These are phyloP conservation scores for Lepidotrigona ventralis DNA, from an alignment of 1,140 invertebrate genomes.

Conservation along the genomic window DNA sequence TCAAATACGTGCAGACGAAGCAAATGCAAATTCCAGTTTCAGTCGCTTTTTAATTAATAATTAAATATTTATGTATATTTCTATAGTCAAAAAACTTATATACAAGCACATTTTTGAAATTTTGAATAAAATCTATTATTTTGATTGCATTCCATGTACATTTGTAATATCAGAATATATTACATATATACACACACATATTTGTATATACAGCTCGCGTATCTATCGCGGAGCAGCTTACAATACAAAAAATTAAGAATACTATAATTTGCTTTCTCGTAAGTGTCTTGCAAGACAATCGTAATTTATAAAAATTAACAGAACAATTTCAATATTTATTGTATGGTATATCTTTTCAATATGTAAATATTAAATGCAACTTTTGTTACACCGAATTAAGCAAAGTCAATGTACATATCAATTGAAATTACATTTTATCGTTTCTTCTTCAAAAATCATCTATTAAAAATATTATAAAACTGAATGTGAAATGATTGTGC, in stretches of 20 bases:
- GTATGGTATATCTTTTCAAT: constrained; percentile 7
- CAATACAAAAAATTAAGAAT: background rate
- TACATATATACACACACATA: background rate
- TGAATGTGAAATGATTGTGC: constrained; percentile 9
- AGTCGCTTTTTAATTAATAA: background rate
- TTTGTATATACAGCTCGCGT: background rate
- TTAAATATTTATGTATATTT: background rate
- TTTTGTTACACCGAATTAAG: constrained; percentile 31
- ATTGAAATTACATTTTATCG: constrained; percentile 13
- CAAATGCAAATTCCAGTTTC: constrained; percentile 9
- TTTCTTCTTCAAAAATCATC: background rate
- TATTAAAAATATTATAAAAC: constrained; percentile 33
- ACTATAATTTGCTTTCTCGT: background rate
- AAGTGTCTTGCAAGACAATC: background rate
- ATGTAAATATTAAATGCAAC: constrained; percentile 19
- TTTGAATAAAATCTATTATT: background rate
- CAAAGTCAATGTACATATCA: background rate
- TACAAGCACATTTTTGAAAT: background rate
- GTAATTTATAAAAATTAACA: constrained; percentile 7
- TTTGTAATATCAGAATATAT: constrained; percentile 2
- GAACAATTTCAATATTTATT: background rate
- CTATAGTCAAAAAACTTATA: background rate
- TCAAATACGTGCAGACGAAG: constrained; percentile 6
- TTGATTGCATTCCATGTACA: constrained; percentile 8
- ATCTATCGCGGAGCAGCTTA: background rate